Percentiles rank a stretch among this genome's conserved stretches.
phyloP scores from a whole-genome alignment of 2,888 invertebrate species.

The Chelonus formosanus region DNA sequence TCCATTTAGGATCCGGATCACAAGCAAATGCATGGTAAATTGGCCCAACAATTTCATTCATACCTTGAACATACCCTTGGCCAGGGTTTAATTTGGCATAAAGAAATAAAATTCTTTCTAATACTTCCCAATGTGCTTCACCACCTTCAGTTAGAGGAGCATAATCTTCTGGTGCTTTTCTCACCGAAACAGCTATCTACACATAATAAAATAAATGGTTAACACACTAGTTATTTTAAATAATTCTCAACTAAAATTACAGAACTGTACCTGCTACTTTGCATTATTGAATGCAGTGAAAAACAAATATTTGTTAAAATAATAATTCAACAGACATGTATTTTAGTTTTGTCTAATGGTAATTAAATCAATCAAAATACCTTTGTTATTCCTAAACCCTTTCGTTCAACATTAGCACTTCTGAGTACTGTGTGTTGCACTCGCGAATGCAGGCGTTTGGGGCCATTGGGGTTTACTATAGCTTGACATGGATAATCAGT shows the following conservation, averaged over 20 bases:
- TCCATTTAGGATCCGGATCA: slow-evolving; percentile 81
- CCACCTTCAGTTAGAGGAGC: slow-evolving; percentile 86
- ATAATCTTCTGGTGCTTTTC: slow-evolving; percentile 83
- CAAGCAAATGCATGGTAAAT: slow-evolving; percentile 97
- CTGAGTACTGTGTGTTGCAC: slow-evolving; percentile 87
- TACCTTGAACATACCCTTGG: slow-evolving; percentile 95
- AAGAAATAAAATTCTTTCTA: slow-evolving; percentile 94
- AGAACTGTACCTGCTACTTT: slow-evolving; percentile 56
- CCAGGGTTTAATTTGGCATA: slow-evolving; percentile 99
- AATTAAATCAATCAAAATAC: slow-evolving; percentile 66
- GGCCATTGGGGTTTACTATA: slow-evolving; percentile 81
- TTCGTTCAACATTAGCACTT: slow-evolving; percentile 87
- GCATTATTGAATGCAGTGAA: slow-evolving; percentile 38
- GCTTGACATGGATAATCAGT: slow-evolving; percentile 89
- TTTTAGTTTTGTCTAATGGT: background rate
- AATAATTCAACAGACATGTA: slow-evolving; percentile 8
- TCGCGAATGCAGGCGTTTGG: slow-evolving; percentile 85
- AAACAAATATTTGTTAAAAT: slow-evolving; percentile 19
- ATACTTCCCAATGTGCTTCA: slow-evolving; percentile 99
- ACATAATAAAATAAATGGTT: slow-evolving; percentile 24
- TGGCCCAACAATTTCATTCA: slow-evolving; percentile 99
- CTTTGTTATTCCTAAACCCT: slow-evolving; percentile 89
- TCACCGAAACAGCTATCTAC: slow-evolving; percentile 76
- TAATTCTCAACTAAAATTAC: too few relatives aligned
- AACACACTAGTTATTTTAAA: background rate